A percentile compares a stretch with the other conserved stretches of the same genome.
These are phyloP conservation scores for Enhydra lutris DNA, from an alignment of 2,113 vertebrate species.

Conservation along the genomic window DNA sequence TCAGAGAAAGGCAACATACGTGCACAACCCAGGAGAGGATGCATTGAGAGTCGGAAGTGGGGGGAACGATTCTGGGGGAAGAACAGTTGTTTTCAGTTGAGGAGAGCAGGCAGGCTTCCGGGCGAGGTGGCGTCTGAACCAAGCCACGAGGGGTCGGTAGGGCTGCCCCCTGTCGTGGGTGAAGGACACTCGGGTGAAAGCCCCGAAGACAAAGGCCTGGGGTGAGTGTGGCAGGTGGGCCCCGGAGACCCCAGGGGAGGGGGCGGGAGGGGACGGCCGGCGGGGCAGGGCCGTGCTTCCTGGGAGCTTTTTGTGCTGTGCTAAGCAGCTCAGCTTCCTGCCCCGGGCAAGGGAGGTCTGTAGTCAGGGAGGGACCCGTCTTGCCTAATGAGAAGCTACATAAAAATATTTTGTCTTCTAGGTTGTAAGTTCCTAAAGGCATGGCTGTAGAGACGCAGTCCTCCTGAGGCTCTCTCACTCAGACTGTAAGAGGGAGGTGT, in stretches of 20 bases:
- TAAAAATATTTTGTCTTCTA: neutral
- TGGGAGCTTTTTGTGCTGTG: rapidly evolving
- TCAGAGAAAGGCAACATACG: neutral
- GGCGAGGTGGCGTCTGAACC: neutral
- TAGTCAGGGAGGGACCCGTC: neutral
- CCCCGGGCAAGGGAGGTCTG: neutral
- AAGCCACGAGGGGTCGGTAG: neutral
- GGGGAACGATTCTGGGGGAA: rapidly evolving
- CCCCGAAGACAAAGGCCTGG: neutral
- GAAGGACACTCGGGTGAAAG: neutral
- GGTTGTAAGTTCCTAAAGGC: neutral
- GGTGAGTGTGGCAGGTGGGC: neutral
- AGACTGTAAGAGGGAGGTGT: neutral
- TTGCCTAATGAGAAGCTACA: neutral
- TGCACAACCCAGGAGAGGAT: neutral
- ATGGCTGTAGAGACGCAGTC: neutral
- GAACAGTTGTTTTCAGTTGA: neutral
- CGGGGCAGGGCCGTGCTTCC: too few relatives aligned
- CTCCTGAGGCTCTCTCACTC: neutral
- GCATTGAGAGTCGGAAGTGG: neutral
- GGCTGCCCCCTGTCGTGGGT: neutral
- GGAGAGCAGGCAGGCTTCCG: neutral
- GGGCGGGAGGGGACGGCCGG: neutral
- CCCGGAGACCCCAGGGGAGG: neutral
- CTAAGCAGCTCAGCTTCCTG: neutral